Percentiles rank a stretch among this genome's conserved stretches.
Evolutionary conservation across 2,888 invertebrate genomes (phyloP).

Genomic region (Plebejus anna): DNA sequence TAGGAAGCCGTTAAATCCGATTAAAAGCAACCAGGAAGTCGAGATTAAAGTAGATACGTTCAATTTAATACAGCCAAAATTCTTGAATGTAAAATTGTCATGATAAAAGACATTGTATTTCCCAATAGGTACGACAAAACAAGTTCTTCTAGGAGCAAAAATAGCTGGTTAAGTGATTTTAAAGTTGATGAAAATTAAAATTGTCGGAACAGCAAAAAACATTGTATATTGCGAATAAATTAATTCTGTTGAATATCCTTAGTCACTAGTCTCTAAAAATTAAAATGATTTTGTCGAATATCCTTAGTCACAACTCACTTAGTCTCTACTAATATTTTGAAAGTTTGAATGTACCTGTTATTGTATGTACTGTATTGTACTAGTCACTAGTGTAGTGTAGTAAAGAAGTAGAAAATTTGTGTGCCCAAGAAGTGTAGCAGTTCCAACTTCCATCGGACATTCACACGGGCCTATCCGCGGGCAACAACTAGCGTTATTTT

Average conservation of each 20-base stretch:
- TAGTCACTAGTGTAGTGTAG: too few relatives aligned
- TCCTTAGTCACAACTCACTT: too few relatives aligned
- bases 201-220: neutral
- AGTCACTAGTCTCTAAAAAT: neutral
- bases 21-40: neutral
- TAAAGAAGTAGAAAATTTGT: too few relatives aligned
- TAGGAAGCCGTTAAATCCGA: neutral
- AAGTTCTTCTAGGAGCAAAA: neutral
- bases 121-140: neutral
- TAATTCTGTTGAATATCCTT: neutral
- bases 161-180: neutral
- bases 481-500: neutral
- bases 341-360: too few relatives aligned
- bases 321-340: too few relatives aligned
- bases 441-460: too few relatives aligned
- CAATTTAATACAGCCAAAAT: neutral
- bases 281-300: too few relatives aligned
- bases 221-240: neutral
- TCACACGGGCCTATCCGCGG: neutral
- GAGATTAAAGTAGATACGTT: neutral
- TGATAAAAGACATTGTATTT: neutral
- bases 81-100: neutral
- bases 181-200: neutral
- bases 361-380: too few relatives aligned
- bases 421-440: too few relatives aligned